Percentiles rank a stretch among this genome's conserved stretches.
Conservation (phyloP, 2,113 vertebrate genomes). For the Muntiacus muntjak region DNA sequence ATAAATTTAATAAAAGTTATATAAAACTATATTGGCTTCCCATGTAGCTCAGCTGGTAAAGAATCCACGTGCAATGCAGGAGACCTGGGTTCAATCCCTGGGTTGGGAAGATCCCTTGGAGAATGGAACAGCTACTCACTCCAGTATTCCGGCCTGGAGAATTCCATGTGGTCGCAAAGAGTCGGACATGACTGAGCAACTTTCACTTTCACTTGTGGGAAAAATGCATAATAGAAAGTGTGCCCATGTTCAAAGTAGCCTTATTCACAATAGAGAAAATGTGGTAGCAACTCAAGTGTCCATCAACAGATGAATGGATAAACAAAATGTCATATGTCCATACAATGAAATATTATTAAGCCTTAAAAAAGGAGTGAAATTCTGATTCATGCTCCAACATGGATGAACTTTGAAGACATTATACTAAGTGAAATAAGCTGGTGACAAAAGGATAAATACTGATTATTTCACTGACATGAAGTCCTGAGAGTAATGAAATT, state of each 20-base stretch:
- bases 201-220: background rate
- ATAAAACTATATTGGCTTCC: background rate
- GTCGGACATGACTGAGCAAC: accelerated
- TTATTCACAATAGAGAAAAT: background rate
- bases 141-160: background rate
- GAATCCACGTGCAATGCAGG: background rate
- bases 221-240: background rate
- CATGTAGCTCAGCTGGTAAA: background rate
- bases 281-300: background rate
- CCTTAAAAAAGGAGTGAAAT: background rate
- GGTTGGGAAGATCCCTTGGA: background rate
- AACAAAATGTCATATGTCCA: accelerated
- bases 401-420: background rate
- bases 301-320: background rate
- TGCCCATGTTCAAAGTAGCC: background rate
- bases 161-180: background rate
- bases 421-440: background rate
- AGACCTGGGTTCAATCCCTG: background rate
- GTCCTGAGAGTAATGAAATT: background rate
- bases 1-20: background rate
- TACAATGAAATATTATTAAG: background rate
- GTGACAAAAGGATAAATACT: background rate
- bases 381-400: background rate
- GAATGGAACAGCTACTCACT: background rate
- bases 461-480: background rate